These are phyloP conservation scores for Furcifer pardalis DNA, from an alignment of 2,797 vertebrate genomes.

Conservation along the genomic window DNA sequence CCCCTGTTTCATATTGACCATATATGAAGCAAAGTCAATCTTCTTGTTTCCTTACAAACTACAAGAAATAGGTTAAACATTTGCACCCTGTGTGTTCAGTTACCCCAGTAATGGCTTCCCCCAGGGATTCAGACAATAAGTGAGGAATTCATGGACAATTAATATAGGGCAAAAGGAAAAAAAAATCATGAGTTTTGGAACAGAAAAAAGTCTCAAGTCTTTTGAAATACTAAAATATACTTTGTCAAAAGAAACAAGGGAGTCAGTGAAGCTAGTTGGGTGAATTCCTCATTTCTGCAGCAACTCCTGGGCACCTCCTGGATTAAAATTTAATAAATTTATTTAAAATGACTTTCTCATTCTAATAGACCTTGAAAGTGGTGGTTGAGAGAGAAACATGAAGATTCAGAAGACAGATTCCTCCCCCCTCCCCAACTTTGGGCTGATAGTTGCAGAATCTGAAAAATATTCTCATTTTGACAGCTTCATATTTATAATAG, in stretches of 20 bases:
- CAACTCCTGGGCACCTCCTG: neutral
- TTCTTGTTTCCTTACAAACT: neutral
- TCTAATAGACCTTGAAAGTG: neutral
- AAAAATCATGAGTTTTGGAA: too few species aligned
- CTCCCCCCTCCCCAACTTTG: too few species aligned
- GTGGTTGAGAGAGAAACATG: neutral
- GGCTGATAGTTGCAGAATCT: neutral
- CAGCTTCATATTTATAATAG: neutral
- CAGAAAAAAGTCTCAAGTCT: neutral
- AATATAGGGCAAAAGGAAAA: too few species aligned
- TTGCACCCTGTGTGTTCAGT: neutral
- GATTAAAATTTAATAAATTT: neutral
- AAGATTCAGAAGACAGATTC: neutral
- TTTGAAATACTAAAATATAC: neutral
- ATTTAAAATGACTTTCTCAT: neutral
- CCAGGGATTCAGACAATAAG: neutral
- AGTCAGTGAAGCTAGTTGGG: neutral
- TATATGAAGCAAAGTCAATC: neutral
- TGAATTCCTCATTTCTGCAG: conserved; percentile 1
- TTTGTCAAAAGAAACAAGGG: neutral
- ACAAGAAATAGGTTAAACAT: neutral
- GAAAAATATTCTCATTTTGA: too few species aligned
- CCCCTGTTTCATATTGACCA: neutral
- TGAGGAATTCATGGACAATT: neutral
- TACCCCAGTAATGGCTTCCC: neutral